Evolutionary conservation across 2,888 invertebrate genomes (phyloP).

Genomic region (Plagodis dolabraria): DNA sequence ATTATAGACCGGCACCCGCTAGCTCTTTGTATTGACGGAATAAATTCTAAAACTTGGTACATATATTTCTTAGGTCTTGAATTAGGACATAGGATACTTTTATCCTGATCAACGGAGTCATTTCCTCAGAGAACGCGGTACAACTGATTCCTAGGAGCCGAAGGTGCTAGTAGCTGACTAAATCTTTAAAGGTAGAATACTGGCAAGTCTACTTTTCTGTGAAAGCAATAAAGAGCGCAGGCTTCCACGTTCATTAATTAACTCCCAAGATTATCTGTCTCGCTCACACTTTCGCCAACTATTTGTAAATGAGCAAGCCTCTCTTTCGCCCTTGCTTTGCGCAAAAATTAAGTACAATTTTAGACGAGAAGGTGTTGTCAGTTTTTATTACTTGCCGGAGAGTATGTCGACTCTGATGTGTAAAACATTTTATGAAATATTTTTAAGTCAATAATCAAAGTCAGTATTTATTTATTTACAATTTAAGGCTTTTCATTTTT

Average conservation of each 20-base stretch:
- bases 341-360: conserved; percentile 85
- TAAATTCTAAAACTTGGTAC: too few relatives aligned
- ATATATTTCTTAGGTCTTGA: too few relatives aligned
- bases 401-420: too few relatives aligned
- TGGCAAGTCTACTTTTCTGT: conserved; percentile 21
- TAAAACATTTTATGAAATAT: too few relatives aligned
- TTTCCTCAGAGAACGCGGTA: too few relatives aligned
- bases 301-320: conserved; percentile 80
- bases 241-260: conserved; percentile 86
- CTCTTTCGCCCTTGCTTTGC: conserved; percentile 82
- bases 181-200: conserved; percentile 12
- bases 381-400: conserved; percentile 7
- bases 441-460: too few relatives aligned
- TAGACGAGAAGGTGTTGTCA: conserved; percentile 12
- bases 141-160: conserved; percentile 35
- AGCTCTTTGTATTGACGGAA: too few relatives aligned
- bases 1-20: too few relatives aligned
- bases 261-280: conserved; percentile 71
- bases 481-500: too few relatives aligned
- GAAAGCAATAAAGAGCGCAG: conserved; percentile 85
- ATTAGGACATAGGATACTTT: too few relatives aligned
- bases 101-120: too few relatives aligned
- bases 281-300: conserved; percentile 70
- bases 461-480: too few relatives aligned
- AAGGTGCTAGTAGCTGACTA: conserved; percentile 28